Evolutionary conservation across 1,140 invertebrate species (phyloP).

Genomic region (Papilio xuthus): DNA sequence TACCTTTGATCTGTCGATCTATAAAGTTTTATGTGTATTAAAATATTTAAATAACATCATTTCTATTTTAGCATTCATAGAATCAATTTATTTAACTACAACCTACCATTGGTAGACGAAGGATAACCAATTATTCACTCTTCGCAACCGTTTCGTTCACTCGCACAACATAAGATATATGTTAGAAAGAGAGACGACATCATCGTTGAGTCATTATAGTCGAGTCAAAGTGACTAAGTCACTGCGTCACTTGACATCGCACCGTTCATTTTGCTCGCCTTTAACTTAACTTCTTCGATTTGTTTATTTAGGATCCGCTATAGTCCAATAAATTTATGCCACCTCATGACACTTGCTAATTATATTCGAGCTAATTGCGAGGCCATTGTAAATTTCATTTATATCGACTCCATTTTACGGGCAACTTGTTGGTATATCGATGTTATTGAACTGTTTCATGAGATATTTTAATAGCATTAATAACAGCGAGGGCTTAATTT

Average conservation of each 20-base stretch:
- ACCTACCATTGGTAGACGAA: background rate
- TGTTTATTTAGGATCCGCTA: slow-evolving; percentile 31
- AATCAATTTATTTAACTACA: background rate
- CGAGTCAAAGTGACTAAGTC: slow-evolving; percentile 40
- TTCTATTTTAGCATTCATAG: background rate
- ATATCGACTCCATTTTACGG: slow-evolving; percentile 21
- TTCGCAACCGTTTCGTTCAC: slow-evolving; percentile 29
- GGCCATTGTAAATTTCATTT: slow-evolving; percentile 23
- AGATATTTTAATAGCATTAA: slow-evolving; percentile 33
- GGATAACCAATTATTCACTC: background rate
- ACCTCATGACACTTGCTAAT: slow-evolving; percentile 35
- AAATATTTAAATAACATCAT: background rate
- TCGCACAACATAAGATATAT: slow-evolving; percentile 12
- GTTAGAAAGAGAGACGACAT: slow-evolving; percentile 36
- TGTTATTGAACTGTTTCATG: slow-evolving; percentile 30
- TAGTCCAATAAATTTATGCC: slow-evolving; percentile 38
- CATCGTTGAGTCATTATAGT: slow-evolving; percentile 38
- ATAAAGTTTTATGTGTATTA: background rate
- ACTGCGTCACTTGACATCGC: slow-evolving; percentile 40
- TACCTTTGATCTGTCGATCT: background rate
- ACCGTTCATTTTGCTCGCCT: slow-evolving; percentile 28
- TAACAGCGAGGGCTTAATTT: slow-evolving; percentile 22
- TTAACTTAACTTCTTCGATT: slow-evolving; percentile 23
- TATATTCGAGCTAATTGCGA: slow-evolving; percentile 25
- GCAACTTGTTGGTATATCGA: slow-evolving; percentile 34